phyloP scores from a whole-genome alignment of 2,113 vertebrate genomes.

The Neodon shergylaensis region DNA sequence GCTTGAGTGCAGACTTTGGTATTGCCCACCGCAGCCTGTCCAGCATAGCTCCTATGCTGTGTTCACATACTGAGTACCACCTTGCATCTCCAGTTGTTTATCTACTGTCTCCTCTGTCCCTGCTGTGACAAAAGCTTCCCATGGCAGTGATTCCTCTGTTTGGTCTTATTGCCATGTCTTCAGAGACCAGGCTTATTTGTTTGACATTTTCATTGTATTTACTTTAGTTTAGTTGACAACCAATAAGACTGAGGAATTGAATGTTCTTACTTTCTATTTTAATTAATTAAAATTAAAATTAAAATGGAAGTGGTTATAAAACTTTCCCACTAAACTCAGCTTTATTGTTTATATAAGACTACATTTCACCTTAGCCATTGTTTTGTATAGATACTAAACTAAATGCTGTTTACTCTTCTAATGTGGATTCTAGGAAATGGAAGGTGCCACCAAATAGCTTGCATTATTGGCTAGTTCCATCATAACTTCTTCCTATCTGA shows the following conservation, averaged over 20 bases:
- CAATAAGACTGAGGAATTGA: neutral
- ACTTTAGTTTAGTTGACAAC: neutral
- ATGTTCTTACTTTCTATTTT: neutral
- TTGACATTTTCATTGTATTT: neutral
- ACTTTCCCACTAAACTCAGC: neutral
- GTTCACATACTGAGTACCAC: neutral
- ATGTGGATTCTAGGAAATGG: neutral
- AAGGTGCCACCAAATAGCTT: neutral
- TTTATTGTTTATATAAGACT: conserved; percentile 20
- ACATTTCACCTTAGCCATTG: conserved; percentile 13
- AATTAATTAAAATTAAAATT: conserved; percentile 12
- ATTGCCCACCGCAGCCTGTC: neutral
- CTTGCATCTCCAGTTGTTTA: neutral
- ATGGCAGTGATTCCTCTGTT: neutral
- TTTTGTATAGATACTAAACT: neutral
- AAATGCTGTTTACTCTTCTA: neutral
- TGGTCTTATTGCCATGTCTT: neutral
- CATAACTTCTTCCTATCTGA: neutral
- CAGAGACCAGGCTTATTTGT: neutral
- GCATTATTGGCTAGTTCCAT: neutral
- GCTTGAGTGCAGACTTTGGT: neutral
- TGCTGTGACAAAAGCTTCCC: neutral
- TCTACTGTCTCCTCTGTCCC: neutral
- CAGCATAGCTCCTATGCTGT: neutral
- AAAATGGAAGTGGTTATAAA: neutral